A percentile compares a stretch with the other conserved stretches of the same genome.
phyloP scores from a whole-genome alignment of 1,140 invertebrate species.

The Bombus pyrosoma region DNA sequence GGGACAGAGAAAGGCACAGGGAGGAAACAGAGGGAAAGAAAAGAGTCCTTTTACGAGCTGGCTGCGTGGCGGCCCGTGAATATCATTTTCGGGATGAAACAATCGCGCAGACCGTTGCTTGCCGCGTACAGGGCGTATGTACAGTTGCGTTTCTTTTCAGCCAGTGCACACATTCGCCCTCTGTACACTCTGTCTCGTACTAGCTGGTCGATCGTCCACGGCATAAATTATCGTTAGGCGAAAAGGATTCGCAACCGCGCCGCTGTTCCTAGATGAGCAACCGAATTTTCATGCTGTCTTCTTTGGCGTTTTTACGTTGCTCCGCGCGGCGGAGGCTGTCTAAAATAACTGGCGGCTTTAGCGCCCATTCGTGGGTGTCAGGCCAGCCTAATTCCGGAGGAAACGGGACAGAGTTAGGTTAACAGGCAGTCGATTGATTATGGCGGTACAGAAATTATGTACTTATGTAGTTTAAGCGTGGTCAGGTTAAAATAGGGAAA shows the following conservation, averaged over 20 bases:
- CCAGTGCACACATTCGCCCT: neutral
- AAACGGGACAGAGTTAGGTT: too few relatives aligned
- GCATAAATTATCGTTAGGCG: slow-evolving; percentile 21
- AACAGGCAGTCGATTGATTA: too few relatives aligned
- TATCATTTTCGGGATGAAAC: slow-evolving; percentile 72
- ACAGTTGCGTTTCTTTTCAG: slow-evolving; percentile 35
- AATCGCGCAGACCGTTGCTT: slow-evolving; percentile 50
- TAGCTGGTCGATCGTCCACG: neutral
- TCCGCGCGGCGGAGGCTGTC: too few relatives aligned
- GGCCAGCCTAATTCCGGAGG: too few relatives aligned
- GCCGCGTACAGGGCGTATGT: slow-evolving; percentile 10
- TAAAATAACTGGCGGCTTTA: too few relatives aligned
- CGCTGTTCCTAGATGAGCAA: neutral
- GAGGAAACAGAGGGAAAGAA: neutral
- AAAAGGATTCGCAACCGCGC: neutral
- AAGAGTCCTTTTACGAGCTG: slow-evolving; percentile 29
- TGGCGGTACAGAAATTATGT: too few relatives aligned
- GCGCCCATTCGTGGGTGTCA: too few relatives aligned
- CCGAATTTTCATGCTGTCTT: neutral
- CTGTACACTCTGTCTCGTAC: neutral
- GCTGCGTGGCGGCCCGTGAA: slow-evolving; percentile 50
- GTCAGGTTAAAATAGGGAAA: too few relatives aligned
- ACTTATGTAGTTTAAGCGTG: too few relatives aligned
- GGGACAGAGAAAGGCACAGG: neutral
- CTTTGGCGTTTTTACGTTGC: neutral